phyloP scores from a whole-genome alignment of 2,888 invertebrate species.

The Gymnoscelis rufifasciata region DNA sequence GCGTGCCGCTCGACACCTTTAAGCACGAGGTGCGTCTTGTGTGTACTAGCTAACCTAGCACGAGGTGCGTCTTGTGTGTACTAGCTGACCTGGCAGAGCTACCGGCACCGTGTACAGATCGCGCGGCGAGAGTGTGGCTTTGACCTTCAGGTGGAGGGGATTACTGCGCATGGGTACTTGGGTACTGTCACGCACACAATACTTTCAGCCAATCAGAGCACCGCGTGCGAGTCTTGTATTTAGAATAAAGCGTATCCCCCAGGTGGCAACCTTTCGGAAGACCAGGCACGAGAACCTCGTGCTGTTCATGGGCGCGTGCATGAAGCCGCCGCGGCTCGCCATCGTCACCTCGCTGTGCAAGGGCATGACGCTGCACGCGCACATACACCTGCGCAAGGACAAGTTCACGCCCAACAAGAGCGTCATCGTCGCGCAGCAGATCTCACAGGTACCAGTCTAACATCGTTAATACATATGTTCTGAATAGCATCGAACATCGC shows the following conservation, averaged over 20 bases:
- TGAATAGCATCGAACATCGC: too few relatives aligned
- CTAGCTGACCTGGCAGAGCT: constrained; percentile 68
- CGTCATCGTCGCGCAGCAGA: constrained; percentile 96
- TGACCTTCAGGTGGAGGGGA: too few relatives aligned
- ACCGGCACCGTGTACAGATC: neutral
- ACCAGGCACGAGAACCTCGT: constrained; percentile 99
- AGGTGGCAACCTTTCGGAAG: constrained; percentile 97
- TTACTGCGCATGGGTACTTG: too few relatives aligned
- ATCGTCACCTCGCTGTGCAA: constrained; percentile 98
- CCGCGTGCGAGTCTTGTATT: too few relatives aligned
- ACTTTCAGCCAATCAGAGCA: too few relatives aligned
- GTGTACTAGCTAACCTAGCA: constrained; percentile 64
- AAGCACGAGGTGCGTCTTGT: constrained; percentile 87
- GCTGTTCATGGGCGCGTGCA: constrained; percentile 99
- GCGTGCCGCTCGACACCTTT: constrained; percentile 94
- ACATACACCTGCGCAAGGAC: constrained; percentile 94
- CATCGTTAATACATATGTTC: too few relatives aligned
- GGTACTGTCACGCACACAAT: too few relatives aligned
- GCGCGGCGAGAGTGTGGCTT: too few relatives aligned
- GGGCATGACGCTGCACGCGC: constrained; percentile 95
- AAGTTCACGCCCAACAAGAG: constrained; percentile 96
- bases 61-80: constrained; percentile 80
- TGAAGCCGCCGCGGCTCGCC: constrained; percentile 97
- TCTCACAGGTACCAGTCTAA: constrained; percentile 86
- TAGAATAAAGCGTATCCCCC: too few relatives aligned